Base-by-base conservation (phyloP, 1,140 invertebrate species). In the Akabosia matsudoensis region DNA sequence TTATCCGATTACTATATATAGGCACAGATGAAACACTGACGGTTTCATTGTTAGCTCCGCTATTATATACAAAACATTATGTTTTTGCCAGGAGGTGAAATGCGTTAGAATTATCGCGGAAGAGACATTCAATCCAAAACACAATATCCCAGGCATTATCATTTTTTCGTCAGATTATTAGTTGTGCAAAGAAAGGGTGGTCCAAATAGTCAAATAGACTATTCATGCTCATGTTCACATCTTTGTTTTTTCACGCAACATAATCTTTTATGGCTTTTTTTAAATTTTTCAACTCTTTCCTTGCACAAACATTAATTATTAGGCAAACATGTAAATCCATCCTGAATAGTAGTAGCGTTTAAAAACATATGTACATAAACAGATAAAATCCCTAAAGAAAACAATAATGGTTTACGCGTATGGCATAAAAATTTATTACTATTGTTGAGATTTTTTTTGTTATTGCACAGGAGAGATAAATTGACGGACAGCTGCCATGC, bases 101-200 rank as follows among this genome's bases (percentile, higher is more conserved):
- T n/a, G n/a, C 18, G 37, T 45, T 10, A 45, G 18, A 45, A 45
- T 45, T 45, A 45, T 45, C 7, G 37, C 7, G 7, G 37, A 18
- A 18, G 18, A 45, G 37, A 45, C 37, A 45, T n/a, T n/a, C n/a
- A n/a, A n/a, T n/a, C n/a, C n/a, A n/a, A n/a, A n/a, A n/a, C n/a
- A n/a, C n/a, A n/a, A n/a, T n/a, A n/a, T 7, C 37, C 18, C 37
- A 18, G 37, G 7, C 18, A 45, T 18, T 10, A 45, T 10, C 18
- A 7, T 45, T 45, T 45, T 45, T 7, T 45, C 37, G 18, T 45
- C 18, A 45, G 7, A 10, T 10, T 45, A 45, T 45, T 45, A 56
- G 13, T 56, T 56, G 54, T 56, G 54, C 54, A 56, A 56, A 56
- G 54, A 56, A 24, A 56, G 54, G 54, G 54, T 56, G 54, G 54